A percentile compares a stretch with the other conserved stretches of the same genome.
Evolutionary conservation across 2,113 vertebrate species (phyloP).

Genomic region (Bos javanicus): DNA sequence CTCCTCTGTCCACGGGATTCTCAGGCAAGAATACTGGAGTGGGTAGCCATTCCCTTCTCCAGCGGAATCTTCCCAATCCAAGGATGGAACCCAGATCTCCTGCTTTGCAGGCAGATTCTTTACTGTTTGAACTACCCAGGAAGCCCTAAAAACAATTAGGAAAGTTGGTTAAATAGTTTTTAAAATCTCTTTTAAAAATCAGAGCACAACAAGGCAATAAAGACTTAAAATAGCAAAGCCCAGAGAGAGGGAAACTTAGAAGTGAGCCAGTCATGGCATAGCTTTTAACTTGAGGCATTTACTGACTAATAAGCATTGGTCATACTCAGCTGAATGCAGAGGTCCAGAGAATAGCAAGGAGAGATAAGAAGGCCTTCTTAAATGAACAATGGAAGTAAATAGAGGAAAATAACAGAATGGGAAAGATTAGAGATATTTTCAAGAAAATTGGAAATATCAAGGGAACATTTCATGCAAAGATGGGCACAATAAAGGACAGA

Average conservation of each 20-base stretch:
- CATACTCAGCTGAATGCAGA: not conserved
- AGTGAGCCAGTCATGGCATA: not conserved
- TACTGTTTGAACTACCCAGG: not conserved
- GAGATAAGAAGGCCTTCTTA: not conserved
- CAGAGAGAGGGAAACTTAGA: not conserved
- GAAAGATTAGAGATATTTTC: not conserved
- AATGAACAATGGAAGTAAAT: not conserved
- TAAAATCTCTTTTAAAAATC: not conserved
- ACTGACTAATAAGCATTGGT: not conserved
- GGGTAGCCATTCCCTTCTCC: not conserved
- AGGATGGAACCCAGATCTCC: not conserved
- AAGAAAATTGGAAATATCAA: not conserved
- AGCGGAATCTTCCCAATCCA: not conserved
- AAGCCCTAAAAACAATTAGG: not conserved
- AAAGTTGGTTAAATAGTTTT: not conserved
- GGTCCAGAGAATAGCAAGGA: not conserved
- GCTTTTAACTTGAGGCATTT: not conserved
- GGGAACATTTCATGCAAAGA: not conserved
- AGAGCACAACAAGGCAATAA: not conserved
- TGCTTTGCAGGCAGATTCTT: not conserved
- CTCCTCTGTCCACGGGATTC: not conserved
- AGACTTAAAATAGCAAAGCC: not conserved
- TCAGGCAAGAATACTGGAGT: not conserved
- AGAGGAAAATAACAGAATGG: not conserved
- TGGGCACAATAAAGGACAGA: not conserved